These are phyloP conservation scores for Dasypolia templi DNA, from an alignment of 2,888 invertebrate genomes.

Conservation along the genomic window DNA sequence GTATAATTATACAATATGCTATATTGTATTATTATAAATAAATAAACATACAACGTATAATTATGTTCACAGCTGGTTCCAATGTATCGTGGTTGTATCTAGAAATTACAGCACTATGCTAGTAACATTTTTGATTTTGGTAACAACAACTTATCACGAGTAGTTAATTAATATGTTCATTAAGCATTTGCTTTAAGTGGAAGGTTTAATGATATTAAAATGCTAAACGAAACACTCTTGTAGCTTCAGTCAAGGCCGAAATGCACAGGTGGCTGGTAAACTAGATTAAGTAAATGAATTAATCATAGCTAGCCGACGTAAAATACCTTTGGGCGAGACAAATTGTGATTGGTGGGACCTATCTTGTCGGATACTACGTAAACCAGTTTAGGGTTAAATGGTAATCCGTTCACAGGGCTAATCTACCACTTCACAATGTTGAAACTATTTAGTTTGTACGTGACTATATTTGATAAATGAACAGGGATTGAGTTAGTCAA, in stretches of 20 bases:
- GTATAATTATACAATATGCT: too few species aligned
- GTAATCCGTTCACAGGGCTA: conserved; percentile 38
- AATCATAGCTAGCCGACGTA: conserved; percentile 67
- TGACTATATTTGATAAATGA: conserved; percentile 36
- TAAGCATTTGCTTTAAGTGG: conserved; percentile 35
- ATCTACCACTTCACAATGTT: conserved; percentile 31
- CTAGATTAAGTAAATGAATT: conserved; percentile 68
- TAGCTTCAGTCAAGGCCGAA: conserved; percentile 43
- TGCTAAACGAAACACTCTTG: conserved; percentile 27
- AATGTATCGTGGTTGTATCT: conserved; percentile 25
- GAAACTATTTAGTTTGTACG: conserved; percentile 30
- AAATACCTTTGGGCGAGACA: conserved; percentile 68
- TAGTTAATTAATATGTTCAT: conserved; percentile 33
- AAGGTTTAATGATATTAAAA: conserved; percentile 32
- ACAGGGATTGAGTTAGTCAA: not conserved
- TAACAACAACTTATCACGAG: conserved; percentile 16
- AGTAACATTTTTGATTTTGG: conserved; percentile 28
- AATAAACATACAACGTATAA: conserved; percentile 27
- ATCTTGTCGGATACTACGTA: conserved; percentile 44
- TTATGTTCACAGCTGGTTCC: conserved; percentile 49
- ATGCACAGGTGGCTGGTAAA: conserved; percentile 69
- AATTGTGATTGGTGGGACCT: conserved; percentile 65
- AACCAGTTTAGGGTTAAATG: conserved; percentile 58
- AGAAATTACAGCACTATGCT: conserved; percentile 4
- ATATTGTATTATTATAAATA: conserved; percentile 44